These are phyloP conservation scores for Tragelaphus buxtoni DNA, from an alignment of 2,113 vertebrate genomes.

Conservation along the genomic window DNA sequence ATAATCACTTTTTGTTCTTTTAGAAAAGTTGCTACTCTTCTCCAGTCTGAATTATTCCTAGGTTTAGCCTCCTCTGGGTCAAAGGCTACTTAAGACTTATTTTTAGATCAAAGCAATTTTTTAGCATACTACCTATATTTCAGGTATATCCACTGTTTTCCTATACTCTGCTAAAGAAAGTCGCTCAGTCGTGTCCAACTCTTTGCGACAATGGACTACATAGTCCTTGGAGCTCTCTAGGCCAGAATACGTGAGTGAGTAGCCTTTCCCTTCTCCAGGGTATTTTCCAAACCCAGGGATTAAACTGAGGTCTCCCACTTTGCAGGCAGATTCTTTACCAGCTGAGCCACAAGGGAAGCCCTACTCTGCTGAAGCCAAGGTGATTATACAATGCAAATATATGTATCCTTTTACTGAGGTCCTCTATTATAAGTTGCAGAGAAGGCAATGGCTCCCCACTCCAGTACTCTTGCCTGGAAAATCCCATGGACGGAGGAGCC, in stretches of 20 bases:
- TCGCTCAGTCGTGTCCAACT: fast-evolving
- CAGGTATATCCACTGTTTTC: neutral
- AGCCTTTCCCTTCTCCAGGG: neutral
- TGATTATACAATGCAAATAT: neutral
- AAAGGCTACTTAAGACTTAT: neutral
- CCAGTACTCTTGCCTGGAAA: too few species aligned
- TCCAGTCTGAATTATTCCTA: neutral
- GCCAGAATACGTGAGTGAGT: neutral
- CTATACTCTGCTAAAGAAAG: neutral
- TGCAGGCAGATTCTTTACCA: neutral
- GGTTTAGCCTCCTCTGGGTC: neutral
- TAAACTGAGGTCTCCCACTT: neutral
- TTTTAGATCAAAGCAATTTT: neutral
- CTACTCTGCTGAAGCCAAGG: neutral
- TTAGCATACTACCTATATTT: neutral
- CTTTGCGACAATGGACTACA: neutral
- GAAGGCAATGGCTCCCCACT: too few species aligned
- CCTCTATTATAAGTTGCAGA: neutral
- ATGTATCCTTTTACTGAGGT: neutral
- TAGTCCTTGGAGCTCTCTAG: neutral
- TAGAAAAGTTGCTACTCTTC: neutral
- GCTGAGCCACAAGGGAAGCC: neutral
- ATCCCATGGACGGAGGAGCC: too few species aligned
- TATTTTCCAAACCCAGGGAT: neutral
- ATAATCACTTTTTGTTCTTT: neutral